Evolutionary conservation across 2,888 invertebrate genomes (phyloP).

Genomic region (Eupithecia inturbata): DNA sequence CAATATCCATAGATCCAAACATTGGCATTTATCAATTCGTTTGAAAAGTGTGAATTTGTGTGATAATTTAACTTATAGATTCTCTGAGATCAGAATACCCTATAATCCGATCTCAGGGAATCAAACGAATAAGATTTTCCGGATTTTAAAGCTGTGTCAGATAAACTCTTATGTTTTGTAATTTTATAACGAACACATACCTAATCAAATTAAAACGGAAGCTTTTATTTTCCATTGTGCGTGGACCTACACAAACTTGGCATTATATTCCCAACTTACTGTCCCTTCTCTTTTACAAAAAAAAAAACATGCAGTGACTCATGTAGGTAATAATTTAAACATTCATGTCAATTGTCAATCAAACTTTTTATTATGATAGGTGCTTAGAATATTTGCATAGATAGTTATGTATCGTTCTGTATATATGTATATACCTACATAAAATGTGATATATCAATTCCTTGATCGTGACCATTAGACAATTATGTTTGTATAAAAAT

Average conservation of each 20-base stretch:
- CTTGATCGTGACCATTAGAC: slow-evolving; percentile 14
- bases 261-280: neutral
- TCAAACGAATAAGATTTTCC: neutral
- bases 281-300: neutral
- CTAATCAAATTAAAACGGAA: neutral
- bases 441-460: slow-evolving; percentile 11
- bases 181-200: neutral
- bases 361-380: slow-evolving; percentile 29
- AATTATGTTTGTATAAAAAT: slow-evolving; percentile 14
- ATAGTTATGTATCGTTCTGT: slow-evolving; percentile 10
- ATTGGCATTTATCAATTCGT: too few species aligned
- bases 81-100: too few species aligned
- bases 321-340: slow-evolving; percentile 1
- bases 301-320: slow-evolving; percentile 4
- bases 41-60: too few species aligned
- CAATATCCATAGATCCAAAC: too few species aligned
- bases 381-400: slow-evolving; percentile 32
- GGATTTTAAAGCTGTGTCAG: neutral
- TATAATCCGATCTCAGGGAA: neutral
- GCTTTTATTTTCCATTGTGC: neutral
- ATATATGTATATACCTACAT: neutral
- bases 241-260: neutral
- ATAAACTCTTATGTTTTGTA: neutral
- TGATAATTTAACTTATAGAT: too few species aligned
- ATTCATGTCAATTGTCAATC: slow-evolving; percentile 29